Base-by-base conservation (phyloP, 1,140 invertebrate genomes). In the Oryctes rhinoceros region DNA sequence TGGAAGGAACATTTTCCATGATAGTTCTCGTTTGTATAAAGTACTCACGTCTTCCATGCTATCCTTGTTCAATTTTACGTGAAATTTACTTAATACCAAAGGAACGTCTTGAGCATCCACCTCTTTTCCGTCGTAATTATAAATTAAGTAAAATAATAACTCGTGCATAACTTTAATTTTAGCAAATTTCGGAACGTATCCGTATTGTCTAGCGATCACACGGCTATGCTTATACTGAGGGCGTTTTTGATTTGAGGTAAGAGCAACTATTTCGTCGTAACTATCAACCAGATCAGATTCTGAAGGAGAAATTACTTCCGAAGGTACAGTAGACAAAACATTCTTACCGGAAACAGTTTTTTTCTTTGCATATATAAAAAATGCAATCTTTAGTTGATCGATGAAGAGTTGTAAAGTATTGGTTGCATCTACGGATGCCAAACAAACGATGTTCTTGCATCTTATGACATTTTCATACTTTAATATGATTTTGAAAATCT, bases 1-100 rank as follows among this genome's bases (percentile, higher is more conserved):
- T 2, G 93, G 91, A 11, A 96, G 87, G 84, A 96, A 96, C 86
- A 93, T 94, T 87, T 92, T 93, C 94, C 94, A 95, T 81, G 87
- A 88, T 3, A 92, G 86, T 81, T 91, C 87, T 1, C 88, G 86
- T 11, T 83, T 86, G 76, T 91, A 93, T 81, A 92, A 86, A 6
- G 83, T 85, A 7, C 89, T 85, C 39, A 91, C 0, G 82, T 44
- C 59, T 24, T 76, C 7, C 15, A 79, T 80, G 10, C 90, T 84
- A 79, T 89, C 89, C 77, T 88, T 88, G 49, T 87, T 78, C 59
- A 89, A 81, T 20, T 85, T 75, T 9, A 87, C 86, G 35, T 88
- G 88, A 4, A 80, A 79, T 6, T 88, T 85, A 5, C 86, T 83
- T 37, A 84, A 82, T 65, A 92, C 87, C 13, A 87, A 81, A 81